These are phyloP conservation scores for Phoebastria nigripes DNA, from an alignment of 2,797 vertebrate genomes.

Conservation along the genomic window DNA sequence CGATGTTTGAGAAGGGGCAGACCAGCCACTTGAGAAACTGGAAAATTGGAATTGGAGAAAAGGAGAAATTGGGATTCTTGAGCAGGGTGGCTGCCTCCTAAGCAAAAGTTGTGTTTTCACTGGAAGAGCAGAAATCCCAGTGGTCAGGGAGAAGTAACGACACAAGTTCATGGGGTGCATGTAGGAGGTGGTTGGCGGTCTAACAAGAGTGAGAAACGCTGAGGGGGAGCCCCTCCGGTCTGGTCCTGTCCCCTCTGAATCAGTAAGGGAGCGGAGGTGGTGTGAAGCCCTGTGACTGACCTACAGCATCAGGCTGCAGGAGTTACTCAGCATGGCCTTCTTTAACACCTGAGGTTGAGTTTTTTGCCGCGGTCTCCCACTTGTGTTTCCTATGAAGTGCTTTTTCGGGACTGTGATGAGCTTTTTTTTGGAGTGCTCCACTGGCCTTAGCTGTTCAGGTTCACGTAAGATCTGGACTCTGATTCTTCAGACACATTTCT, in stretches of 20 bases:
- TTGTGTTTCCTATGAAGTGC: neutral
- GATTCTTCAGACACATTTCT: neutral
- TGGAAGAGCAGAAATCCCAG: neutral
- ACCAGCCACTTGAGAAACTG: neutral
- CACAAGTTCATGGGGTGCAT: neutral
- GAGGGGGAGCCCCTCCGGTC: neutral
- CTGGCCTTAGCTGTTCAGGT: neutral
- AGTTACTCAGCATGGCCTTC: neutral
- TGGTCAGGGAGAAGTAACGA: neutral
- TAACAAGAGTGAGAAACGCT: neutral
- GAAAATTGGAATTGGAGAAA: neutral
- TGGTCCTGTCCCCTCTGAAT: neutral
- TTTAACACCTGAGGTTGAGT: neutral
- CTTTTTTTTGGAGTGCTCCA: neutral
- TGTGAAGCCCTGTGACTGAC: neutral
- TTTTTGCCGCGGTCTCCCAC: neutral
- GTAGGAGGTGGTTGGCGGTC: neutral
- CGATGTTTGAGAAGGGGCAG: neutral
- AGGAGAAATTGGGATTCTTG: neutral
- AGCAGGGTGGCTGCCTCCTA: neutral
- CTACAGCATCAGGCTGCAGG: neutral
- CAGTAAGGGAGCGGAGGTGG: fast-evolving
- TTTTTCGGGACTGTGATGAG: neutral
- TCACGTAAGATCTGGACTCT: neutral
- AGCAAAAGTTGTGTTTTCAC: neutral